Base-by-base conservation (phyloP, 2,888 invertebrate species). In the Parnassius orleans region DNA sequence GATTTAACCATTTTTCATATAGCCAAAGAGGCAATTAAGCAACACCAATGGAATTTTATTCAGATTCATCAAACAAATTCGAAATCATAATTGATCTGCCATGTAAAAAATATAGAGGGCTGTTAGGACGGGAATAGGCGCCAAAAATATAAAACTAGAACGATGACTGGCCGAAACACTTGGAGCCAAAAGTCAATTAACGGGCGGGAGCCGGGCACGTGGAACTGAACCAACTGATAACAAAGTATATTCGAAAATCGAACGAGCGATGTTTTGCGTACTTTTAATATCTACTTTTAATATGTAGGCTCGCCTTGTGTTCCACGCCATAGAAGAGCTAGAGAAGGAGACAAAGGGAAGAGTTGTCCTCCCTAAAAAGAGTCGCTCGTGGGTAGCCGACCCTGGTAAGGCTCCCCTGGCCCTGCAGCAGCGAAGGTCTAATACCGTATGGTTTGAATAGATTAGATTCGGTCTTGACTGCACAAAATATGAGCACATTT, bases 31-130 rank as follows among this genome's bases (percentile, higher is more conserved):
- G 75, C 89, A 88, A 89, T 90, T 89, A 89, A 89, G 83, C 86
- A 88, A 87, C 77, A 81, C 84, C 88, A 87, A 88, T 89, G 85
- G 88, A 84, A 88, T 87, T 88, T 87, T 88, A 89, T 90, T 90
- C 87, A 88, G 86, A 87, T 90, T 86, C 90, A 89, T 90, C 88
- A 89, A 90, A 88, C 88, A 88, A 89, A 89, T 87, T 87, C 83
- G 86, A 83, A 86, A 89, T 90, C 89, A 89, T 90, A 90, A 90
- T 90, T 89, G 90, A 90, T 89, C 90, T 86, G 84, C 78, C 84
- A 80, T 86, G 83, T 87, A 90, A 90, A 90, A 90, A 90, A 87
- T 84, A 83, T 83, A 81, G 83, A 83, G 86, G 89, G 85, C 86
- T 86, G 87, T 84, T 86, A 87, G 85, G 82, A 83, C 74, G 80